Evolutionary conservation across 2,888 invertebrate species (phyloP).

Genomic region (Lathronympha strigana): DNA sequence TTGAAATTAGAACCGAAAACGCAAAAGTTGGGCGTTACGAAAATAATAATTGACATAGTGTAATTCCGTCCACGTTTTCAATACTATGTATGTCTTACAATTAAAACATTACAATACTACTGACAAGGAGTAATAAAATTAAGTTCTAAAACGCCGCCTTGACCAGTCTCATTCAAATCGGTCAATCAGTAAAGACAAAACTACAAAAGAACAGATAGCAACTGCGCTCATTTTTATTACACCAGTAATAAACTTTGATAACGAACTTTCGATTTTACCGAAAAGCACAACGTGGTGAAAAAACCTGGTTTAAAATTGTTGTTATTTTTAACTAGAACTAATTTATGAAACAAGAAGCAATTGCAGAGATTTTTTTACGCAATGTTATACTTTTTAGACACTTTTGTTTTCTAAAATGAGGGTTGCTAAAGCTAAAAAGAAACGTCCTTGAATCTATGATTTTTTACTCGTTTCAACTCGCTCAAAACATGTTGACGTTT

Average conservation of each 20-base stretch:
- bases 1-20: neutral
- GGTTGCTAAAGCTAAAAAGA: conserved; percentile 58
- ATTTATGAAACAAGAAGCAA: neutral
- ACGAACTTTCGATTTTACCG: conserved; percentile 55
- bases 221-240: conserved; percentile 25
- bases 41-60: neutral
- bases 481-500: conserved; percentile 54
- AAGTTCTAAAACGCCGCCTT: conserved; percentile 28
- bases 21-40: neutral
- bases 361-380: neutral
- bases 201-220: conserved; percentile 23
- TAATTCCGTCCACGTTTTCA: neutral
- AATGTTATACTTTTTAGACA: conserved; percentile 11
- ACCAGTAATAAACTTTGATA: conserved; percentile 31
- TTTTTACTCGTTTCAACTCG: conserved; percentile 48
- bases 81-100: neutral
- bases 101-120: conserved; percentile 2
- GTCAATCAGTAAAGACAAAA: conserved; percentile 31
- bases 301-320: conserved; percentile 21
- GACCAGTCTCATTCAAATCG: conserved; percentile 29
- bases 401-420: conserved; percentile 44
- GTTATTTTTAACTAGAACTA: neutral
- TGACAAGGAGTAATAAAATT: conserved; percentile 13
- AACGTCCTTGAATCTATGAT: conserved; percentile 55
- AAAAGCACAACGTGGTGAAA: conserved; percentile 41